Base-by-base conservation (phyloP, 2,797 vertebrate species). In the Alca torda region DNA sequence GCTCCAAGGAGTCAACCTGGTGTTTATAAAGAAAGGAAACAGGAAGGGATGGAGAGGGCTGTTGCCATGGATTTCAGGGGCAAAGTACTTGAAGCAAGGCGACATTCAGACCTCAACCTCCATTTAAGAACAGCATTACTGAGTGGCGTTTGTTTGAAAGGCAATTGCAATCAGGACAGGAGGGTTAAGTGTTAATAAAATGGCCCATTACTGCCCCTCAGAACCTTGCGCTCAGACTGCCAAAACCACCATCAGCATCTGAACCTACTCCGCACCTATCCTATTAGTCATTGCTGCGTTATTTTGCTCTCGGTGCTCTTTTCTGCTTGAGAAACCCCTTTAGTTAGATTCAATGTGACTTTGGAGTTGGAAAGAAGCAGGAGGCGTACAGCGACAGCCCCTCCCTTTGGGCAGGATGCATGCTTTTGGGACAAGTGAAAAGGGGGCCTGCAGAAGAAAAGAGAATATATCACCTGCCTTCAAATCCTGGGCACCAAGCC, bases 311-410 rank as follows among this genome's bases (percentile, higher is more conserved):
- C 0, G 0, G 79, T 57, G 74, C 63, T 94, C 86, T 70, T 65
- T 84, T 86, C 88, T 85, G 79, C 80, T 67, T 63, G 60, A 97
- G 75, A 74, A 87, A 37, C 0, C 2, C 43, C 46, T 68, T 79
- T 3, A 83, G 84, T 48, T 51, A 83, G 50, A 94, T 67, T 81
- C 68, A 59, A 0, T 4, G 35, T 21, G 90, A 95, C 65, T 91
- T 0, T 6, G 28, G 79, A 83, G 60, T 3, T 45, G 56, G 45
- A 46, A 67, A 65, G 68, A 53, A 87, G 84, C 37, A 64, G 56
- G 48, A 90, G 26, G 48, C 0, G 0, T 9, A 10, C 5, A 72
- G 60, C 0, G 0, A 53, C 37, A 61, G 33, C 30, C 53, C 25
- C 77, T 54, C 33, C 59, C 56, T 35, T 37, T 17, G 37, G 65